A percentile compares a stretch with the other conserved stretches of the same genome.
These are phyloP conservation scores for Crypturellus undulatus DNA, from an alignment of 2,113 vertebrate genomes.

Conservation along the genomic window DNA sequence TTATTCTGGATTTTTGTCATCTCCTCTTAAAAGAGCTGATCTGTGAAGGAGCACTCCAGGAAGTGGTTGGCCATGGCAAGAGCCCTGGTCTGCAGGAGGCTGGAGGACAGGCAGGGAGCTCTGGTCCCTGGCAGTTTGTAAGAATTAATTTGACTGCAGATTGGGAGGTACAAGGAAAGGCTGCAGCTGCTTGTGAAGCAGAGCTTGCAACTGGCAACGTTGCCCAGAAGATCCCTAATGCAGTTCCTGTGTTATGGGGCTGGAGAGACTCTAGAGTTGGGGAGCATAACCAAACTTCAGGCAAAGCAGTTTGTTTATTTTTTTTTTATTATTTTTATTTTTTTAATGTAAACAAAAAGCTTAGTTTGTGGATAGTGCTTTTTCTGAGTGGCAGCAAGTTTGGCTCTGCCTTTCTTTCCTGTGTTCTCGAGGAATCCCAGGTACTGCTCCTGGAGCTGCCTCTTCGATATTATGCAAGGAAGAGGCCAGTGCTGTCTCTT, in stretches of 20 bases:
- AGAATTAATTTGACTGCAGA: not conserved
- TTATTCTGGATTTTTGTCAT: not conserved
- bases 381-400: not conserved
- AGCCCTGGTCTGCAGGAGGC: not conserved
- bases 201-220: not conserved
- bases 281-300: not conserved
- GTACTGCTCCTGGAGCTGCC: not conserved
- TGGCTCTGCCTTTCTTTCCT: not conserved
- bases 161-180: not conserved
- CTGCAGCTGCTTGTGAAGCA: not conserved
- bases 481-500: not conserved
- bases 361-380: not conserved
- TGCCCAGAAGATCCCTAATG: not conserved
- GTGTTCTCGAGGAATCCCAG: not conserved
- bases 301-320: accelerated
- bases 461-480: not conserved
- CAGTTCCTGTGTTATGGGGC: not conserved
- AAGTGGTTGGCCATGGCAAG: not conserved
- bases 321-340: too few species aligned
- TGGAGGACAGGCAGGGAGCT: not conserved
- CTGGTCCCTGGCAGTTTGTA: not conserved
- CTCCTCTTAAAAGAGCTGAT: not conserved
- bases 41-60: not conserved
- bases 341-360: not conserved
- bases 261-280: not conserved